These are phyloP conservation scores for Cichladusa arquata DNA, from an alignment of 2,113 vertebrate species.

Conservation along the genomic window DNA sequence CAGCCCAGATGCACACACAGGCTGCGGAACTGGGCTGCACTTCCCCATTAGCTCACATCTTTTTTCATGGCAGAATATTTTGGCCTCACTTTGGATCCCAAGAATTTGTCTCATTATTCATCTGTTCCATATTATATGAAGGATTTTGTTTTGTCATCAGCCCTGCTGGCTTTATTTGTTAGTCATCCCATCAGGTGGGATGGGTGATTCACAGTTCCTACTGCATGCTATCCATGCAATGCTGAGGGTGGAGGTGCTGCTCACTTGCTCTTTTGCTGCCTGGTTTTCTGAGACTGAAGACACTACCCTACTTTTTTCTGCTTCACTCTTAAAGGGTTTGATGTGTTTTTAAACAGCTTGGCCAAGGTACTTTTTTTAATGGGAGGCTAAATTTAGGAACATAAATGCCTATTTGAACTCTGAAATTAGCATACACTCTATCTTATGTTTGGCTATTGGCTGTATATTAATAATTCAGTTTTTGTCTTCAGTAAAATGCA, in stretches of 20 bases:
- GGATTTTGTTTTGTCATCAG: neutral
- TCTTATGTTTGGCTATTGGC: constrained; percentile 28
- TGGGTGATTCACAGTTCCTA: neutral
- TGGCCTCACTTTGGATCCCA: neutral
- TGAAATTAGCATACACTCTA: constrained; percentile 43
- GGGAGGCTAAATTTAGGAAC: constrained; percentile 49
- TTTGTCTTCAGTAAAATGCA: constrained; percentile 41
- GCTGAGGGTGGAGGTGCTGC: neutral
- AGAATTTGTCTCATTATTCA: neutral
- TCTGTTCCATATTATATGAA: neutral
- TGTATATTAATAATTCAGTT: constrained; percentile 43
- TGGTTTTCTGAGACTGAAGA: neutral
- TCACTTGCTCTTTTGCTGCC: neutral
- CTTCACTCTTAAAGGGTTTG: neutral
- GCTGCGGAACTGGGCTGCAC: neutral
- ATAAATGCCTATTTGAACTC: constrained; percentile 38
- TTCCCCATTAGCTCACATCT: neutral
- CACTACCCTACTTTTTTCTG: neutral
- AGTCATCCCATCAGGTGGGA: neutral
- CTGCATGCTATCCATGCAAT: accelerated
- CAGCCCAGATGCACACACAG: neutral
- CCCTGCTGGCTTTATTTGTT: neutral
- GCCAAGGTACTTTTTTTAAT: neutral
- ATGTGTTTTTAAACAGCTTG: constrained; percentile 1
- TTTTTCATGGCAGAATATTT: neutral